Evolutionary conservation across 2,888 invertebrate species (phyloP).

Genomic region (Synanthedon myopaeformis): DNA sequence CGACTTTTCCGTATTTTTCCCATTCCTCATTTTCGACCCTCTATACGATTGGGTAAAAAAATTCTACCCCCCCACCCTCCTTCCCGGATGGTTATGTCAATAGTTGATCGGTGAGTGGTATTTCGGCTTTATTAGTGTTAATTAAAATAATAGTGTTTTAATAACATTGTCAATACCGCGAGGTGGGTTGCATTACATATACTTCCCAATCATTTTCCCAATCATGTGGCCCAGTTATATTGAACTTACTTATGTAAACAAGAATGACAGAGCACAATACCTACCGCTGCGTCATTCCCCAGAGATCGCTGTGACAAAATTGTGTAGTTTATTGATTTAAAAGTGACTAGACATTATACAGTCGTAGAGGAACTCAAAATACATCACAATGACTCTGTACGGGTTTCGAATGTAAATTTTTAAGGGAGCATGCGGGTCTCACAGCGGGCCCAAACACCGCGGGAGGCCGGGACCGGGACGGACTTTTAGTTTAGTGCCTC

Average conservation of each 20-base stretch:
- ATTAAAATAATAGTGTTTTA: too few relatives aligned
- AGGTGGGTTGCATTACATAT: too few relatives aligned
- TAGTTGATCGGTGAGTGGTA: too few relatives aligned
- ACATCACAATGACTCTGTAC: slow-evolving; percentile 34
- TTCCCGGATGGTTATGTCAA: too few relatives aligned
- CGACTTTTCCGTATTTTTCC: too few relatives aligned
- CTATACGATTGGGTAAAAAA: too few relatives aligned
- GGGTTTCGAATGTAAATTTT: slow-evolving; percentile 54
- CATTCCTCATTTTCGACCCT: too few relatives aligned
- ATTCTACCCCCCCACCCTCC: too few relatives aligned
- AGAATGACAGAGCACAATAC: slow-evolving; percentile 21
- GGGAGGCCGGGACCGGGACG: slow-evolving; percentile 31
- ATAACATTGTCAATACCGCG: too few relatives aligned
- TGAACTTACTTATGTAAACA: slow-evolving; percentile 26
- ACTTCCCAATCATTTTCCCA: too few relatives aligned
- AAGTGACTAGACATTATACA: slow-evolving; percentile 36
- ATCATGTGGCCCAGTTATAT: neutral
- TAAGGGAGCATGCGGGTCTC: slow-evolving; percentile 31
- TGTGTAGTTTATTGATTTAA: slow-evolving; percentile 38
- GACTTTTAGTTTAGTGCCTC: slow-evolving; percentile 19
- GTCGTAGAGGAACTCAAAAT: slow-evolving; percentile 15
- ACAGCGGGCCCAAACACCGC: slow-evolving; percentile 34
- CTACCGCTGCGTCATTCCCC: slow-evolving; percentile 18
- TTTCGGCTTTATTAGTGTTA: too few relatives aligned
- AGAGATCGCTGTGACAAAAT: slow-evolving; percentile 32